Conservation (phyloP, 2,888 invertebrate species). For the Dasypogon diadema region DNA sequence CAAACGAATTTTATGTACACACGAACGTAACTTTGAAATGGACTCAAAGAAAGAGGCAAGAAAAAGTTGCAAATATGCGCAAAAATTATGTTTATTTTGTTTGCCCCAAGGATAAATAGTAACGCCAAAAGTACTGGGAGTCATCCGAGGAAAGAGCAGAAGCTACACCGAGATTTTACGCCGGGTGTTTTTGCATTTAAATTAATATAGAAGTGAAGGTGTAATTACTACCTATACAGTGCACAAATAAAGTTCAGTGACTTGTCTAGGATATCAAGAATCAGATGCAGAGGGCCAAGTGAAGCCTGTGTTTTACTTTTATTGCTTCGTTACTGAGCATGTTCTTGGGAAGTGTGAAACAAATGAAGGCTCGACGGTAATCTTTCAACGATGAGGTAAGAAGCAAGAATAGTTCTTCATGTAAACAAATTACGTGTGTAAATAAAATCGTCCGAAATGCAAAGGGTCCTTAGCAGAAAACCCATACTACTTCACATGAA, state of each 20-base stretch:
- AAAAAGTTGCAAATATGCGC: slow-evolving; percentile 37
- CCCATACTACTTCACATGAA: too few species aligned
- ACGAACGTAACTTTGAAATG: slow-evolving; percentile 3
- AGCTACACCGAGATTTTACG: not conserved
- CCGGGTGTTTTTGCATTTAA: not conserved
- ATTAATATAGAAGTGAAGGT: not conserved
- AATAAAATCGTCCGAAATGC: too few species aligned
- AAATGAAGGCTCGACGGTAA: too few species aligned
- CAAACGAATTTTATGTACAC: slow-evolving; percentile 26
- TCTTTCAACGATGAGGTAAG: too few species aligned
- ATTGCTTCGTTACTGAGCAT: too few species aligned
- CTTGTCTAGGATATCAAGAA: not conserved
- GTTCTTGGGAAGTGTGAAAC: too few species aligned
- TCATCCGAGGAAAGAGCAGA: not conserved
- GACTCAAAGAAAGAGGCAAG: not conserved
- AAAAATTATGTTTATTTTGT: slow-evolving; percentile 45
- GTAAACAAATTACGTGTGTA: too few species aligned
- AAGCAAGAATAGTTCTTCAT: too few species aligned
- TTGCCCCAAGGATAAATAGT: slow-evolving; percentile 39
- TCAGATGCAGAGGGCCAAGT: too few species aligned
- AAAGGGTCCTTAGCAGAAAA: too few species aligned
- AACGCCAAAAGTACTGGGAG: slow-evolving; percentile 17
- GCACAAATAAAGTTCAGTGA: not conserved
- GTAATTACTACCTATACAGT: not conserved
- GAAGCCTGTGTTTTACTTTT: too few species aligned